These are phyloP conservation scores for Nomada goodeniana DNA, from an alignment of 2,888 invertebrate species.

Conservation along the genomic window DNA sequence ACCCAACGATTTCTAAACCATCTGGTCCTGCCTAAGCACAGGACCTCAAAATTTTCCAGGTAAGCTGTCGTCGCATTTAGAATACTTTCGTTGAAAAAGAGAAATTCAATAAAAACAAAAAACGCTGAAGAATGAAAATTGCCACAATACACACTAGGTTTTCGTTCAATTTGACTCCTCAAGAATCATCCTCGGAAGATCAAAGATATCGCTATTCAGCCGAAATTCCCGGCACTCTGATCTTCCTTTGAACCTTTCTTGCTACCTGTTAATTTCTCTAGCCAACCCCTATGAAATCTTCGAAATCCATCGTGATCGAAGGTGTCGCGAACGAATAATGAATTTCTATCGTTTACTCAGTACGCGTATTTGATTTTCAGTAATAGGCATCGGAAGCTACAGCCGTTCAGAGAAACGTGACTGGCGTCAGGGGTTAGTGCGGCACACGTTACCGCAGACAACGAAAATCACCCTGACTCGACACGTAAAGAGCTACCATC, in stretches of 20 bases:
- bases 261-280: no score
- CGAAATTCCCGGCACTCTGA: no score
- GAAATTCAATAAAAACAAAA: no score
- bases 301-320: no score
- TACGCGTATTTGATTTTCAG: conserved; percentile 80
- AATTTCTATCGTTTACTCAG: not conserved
- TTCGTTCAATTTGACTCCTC: no score
- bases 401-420: conserved; percentile 99
- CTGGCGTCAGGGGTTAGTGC: conserved; percentile 86
- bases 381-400: conserved; percentile 98
- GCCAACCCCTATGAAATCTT: not conserved
- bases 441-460: conserved; percentile 81
- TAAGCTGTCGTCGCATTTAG: conserved; percentile 31
- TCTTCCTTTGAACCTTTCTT: no score
- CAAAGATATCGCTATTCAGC: no score
- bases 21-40: conserved; percentile 85
- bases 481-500: conserved; percentile 79
- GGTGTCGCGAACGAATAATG: no score
- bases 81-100: not conserved
- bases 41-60: conserved; percentile 97
- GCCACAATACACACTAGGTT: no score
- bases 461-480: conserved; percentile 82
- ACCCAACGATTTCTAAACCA: conserved; percentile 82
- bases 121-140: no score
- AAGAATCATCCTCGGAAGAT: no score